Conservation (phyloP, 2,797 vertebrate species). For the Delichon dasypus region DNA sequence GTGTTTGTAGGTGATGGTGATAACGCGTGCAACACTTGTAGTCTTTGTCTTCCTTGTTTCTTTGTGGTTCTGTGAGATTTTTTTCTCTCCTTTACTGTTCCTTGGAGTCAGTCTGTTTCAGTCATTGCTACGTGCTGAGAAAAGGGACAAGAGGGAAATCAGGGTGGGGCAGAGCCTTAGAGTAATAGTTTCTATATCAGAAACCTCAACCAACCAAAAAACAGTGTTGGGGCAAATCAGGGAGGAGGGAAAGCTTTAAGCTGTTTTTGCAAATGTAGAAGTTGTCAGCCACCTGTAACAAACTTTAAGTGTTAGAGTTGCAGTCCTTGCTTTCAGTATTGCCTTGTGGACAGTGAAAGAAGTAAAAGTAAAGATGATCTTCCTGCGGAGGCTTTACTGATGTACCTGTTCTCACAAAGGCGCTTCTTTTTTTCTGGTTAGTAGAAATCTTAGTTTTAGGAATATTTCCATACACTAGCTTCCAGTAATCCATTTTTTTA, state of each 20-base stretch:
- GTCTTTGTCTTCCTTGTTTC: not conserved
- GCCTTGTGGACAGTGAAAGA: not conserved
- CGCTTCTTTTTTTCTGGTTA: not conserved
- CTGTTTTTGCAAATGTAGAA: not conserved
- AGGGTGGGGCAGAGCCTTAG: not conserved
- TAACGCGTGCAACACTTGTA: fast-evolving
- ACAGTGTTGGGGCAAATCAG: not conserved
- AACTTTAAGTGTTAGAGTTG: not conserved
- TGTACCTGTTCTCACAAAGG: not conserved
- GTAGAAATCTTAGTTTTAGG: not conserved
- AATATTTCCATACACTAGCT: not conserved
- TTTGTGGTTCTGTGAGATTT: not conserved
- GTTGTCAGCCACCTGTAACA: fast-evolving
- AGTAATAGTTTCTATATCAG: not conserved
- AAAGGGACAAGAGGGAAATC: not conserved
- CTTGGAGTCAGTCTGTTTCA: not conserved
- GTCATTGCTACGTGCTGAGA: not conserved
- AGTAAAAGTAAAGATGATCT: not conserved
- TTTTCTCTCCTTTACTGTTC: not conserved
- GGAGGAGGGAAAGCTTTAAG: not conserved
- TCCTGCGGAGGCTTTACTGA: not conserved
- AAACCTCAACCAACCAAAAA: fast-evolving
- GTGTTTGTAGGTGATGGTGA: not conserved
- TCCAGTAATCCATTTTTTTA: not conserved
- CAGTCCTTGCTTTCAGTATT: not conserved